Percentiles rank a stretch among this genome's conserved stretches.
phyloP scores from a whole-genome alignment of 2,888 invertebrate genomes.

The Epirrhoe tristata region DNA sequence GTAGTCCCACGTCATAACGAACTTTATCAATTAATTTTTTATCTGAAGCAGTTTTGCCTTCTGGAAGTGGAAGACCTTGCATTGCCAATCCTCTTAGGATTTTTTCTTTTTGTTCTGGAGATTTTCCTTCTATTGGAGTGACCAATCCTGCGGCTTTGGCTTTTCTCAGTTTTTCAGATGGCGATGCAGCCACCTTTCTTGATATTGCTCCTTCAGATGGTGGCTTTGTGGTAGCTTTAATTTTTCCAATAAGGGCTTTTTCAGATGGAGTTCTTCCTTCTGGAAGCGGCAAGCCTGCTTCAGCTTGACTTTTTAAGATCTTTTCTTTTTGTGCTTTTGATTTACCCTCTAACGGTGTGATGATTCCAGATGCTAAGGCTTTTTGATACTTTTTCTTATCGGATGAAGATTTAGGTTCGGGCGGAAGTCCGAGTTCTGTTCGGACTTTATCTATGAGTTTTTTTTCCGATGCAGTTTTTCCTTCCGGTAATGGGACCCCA shows the following conservation, averaged over 20 bases:
- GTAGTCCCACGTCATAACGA: constrained; percentile 48
- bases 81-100: constrained; percentile 43
- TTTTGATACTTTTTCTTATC: constrained; percentile 47
- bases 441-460: constrained; percentile 41
- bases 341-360: constrained; percentile 52
- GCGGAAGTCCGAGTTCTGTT: constrained; percentile 42
- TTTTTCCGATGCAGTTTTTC: constrained; percentile 36
- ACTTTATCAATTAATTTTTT: constrained; percentile 47
- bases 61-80: constrained; percentile 49
- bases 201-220: background rate
- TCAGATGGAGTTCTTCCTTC: constrained; percentile 48
- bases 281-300: constrained; percentile 47
- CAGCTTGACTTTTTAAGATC: constrained; percentile 39
- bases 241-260: constrained; percentile 44
- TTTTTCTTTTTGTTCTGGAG: constrained; percentile 47
- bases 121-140: constrained; percentile 46
- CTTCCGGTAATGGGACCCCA: constrained; percentile 42
- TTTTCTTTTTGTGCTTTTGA: constrained; percentile 47
- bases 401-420: constrained; percentile 42
- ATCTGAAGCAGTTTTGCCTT: constrained; percentile 50
- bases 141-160: constrained; percentile 44
- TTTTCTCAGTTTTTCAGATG: constrained; percentile 44
- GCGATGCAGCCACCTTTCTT: constrained; percentile 1
- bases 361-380: constrained; percentile 37
- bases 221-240: constrained; percentile 18